Percentiles rank a stretch among this genome's conserved stretches.
Evolutionary conservation across 2,797 vertebrate genomes (phyloP).

Genomic region (Gymnothorax javanicus): DNA sequence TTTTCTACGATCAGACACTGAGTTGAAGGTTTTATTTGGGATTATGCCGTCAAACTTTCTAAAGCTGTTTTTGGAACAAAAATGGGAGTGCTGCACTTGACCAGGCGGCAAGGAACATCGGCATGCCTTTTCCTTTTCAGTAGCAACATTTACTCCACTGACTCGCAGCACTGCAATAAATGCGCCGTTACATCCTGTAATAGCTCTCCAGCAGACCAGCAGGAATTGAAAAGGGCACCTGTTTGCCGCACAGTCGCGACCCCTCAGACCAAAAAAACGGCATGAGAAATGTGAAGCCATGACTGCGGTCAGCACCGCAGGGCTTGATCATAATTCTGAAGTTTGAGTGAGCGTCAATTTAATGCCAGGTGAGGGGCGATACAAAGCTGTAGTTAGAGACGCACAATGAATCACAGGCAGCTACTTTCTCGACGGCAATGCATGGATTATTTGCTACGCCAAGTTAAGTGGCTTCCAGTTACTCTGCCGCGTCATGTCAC

Average conservation of each 20-base stretch:
- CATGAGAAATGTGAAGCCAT: slow-evolving; percentile 37
- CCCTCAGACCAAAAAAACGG: slow-evolving; percentile 29
- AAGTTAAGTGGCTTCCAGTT: slow-evolving; percentile 69
- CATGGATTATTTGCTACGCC: slow-evolving; percentile 60
- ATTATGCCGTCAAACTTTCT: neutral
- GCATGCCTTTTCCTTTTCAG: neutral
- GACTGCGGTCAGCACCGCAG: slow-evolving; percentile 36
- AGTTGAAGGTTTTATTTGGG: neutral
- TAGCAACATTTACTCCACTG: neutral
- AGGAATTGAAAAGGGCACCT: neutral
- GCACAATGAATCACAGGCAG: slow-evolving; percentile 66
- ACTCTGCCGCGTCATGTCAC: slow-evolving; percentile 61
- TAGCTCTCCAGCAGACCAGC: neutral
- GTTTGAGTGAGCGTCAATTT: slow-evolving; percentile 35
- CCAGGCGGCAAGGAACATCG: neutral
- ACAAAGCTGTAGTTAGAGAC: slow-evolving; percentile 55
- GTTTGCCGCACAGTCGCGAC: neutral
- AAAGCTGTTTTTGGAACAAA: neutral
- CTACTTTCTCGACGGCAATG: slow-evolving; percentile 54
- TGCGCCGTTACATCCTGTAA: neutral
- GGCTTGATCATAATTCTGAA: slow-evolving; percentile 40
- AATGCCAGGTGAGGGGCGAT: slow-evolving; percentile 30
- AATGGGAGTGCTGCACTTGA: neutral
- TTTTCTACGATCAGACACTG: neutral
- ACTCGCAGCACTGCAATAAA: neutral